Base-by-base conservation (phyloP, 92 coral and sea anemone genomes). In the Phenganax marumi region DNA sequence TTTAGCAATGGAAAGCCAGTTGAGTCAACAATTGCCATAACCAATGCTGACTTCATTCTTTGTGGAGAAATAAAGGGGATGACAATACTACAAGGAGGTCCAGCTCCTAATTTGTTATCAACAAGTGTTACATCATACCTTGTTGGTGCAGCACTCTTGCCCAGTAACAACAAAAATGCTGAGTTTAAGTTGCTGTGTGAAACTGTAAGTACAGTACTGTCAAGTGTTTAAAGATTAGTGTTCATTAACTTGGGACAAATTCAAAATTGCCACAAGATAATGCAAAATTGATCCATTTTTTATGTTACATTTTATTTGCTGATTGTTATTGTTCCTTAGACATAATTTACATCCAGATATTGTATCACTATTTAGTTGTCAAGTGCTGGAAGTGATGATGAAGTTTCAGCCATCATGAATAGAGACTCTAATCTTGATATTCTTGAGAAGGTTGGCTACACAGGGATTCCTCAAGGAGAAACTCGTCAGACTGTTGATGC, bases 401-500 rank as follows among this genome's bases (percentile, higher is more conserved):
- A 81, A 89, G 81, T 89, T 54, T 70, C 70, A 49, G 75, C 85
- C 46, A 52, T 33, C 60, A 48, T 86, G 68, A 85, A 84, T 51
- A 56, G 79, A 54, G 91, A 89, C 47, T 68, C 70, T 52, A 86
- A 75, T 50, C 84, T 89, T 49, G 91, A 89, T 62, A 89, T 89
- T 50, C 70, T 89, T 72, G 81, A 86, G 73, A 63, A 58, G 60
- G 68, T 89, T 19, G 87, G 91, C 26, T 85, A 86, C 51, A 76
- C 84, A 74, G 83, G 91, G 75, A 86, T 89, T 69, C 87, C 91
- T 69, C 89, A 89, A 70, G 84, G 75, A 85, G 90, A 88, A 73
- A 88, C 88, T n/a, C 46, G 80, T 58, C 25, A 80, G 64, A 82
- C 79, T 73, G 84, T 89, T n/a, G 52, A 70, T 76, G 68, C 86